Base-by-base conservation (phyloP, 1,140 invertebrate species). In the Neotoxoptera formosana region DNA sequence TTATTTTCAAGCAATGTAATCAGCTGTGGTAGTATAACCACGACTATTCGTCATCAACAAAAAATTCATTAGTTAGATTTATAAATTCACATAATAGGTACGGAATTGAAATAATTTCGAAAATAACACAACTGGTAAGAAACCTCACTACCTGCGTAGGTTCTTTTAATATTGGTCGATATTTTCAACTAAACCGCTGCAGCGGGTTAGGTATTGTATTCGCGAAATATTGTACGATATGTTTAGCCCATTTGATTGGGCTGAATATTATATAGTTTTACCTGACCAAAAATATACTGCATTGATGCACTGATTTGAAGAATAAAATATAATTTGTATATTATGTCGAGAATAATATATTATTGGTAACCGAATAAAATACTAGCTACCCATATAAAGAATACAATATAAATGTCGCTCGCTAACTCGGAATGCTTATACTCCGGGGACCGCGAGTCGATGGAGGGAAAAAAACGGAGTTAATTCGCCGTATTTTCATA, bases 401-500 rank as follows among this genome's bases (percentile, higher is more conserved):
- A 86, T 45, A 30, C 25, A 41, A 47, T 47, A 48, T 88, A 86
- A 83, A 86, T 86, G 11, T 86, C 48, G 47, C n/a, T 34, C 45
- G 9, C 87, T 53, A 87, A 87, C 47, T 14, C 47, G 17, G 47
- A 87, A 87, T 48, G 9, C 30, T 53, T 53, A n/a, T n/a, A n/a
- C 48, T n/a, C 34, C 48, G 20, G 48, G 8, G 20, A 51, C 30
- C 47, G 8, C 51, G 20, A 48, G 30, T 88, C 14, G n/a, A 36
- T 34, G 87, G 11, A 41, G 36, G 45, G 30, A 67, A 90, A 67
- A 60, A 90, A 90, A 67, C 53, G 6, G 14, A 60, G 53, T 90
- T 48, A 45, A 90, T 90, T 90, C 56, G 41, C 23, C 36, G 53
- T 90, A 45, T 67, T 90, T 90, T 90, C 89, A 41, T 41, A 41